phyloP scores from a whole-genome alignment of 1,140 invertebrate genomes.

The Propsilocerus akamusi region DNA sequence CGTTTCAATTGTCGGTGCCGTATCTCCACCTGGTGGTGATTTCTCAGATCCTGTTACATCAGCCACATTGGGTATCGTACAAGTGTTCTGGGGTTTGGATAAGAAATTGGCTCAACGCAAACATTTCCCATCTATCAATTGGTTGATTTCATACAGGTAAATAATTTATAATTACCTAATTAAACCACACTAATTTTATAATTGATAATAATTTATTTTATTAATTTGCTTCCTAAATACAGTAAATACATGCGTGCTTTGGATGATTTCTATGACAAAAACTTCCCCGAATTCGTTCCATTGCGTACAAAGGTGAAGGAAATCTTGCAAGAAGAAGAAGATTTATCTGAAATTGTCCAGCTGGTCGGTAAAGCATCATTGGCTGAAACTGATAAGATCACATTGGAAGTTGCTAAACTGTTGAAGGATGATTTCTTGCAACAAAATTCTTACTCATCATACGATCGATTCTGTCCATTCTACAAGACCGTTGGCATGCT shows the following conservation, averaged over 20 bases:
- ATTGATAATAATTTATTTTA: not conserved
- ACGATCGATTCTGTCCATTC: constrained; percentile 98
- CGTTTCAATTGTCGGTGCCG: constrained; percentile 98
- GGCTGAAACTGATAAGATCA: constrained; percentile 98
- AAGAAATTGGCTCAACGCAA: constrained; percentile 99
- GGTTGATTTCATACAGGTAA: constrained; percentile 93
- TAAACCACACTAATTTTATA: not conserved
- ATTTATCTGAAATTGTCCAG: constrained; percentile 99
- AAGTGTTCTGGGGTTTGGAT: constrained; percentile 99
- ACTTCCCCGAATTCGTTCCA: constrained; percentile 97
- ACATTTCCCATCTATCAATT: constrained; percentile 99
- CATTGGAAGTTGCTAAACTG: constrained; percentile 93
- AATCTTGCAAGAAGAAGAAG: constrained; percentile 98
- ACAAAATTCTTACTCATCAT: constrained; percentile 92
- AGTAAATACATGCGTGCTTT: constrained; percentile 96
- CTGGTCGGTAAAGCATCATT: constrained; percentile 97
- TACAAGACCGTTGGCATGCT: constrained; percentile 99
- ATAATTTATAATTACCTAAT: constrained; percentile 7
- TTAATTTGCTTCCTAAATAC: constrained; percentile 22
- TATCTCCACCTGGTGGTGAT: constrained; percentile 98
- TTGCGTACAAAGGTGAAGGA: constrained; percentile 85
- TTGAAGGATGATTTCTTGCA: constrained; percentile 99
- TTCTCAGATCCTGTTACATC: constrained; percentile 99
- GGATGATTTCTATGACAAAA: constrained; percentile 99
- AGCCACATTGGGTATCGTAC: constrained; percentile 96